phyloP scores from a whole-genome alignment of 2,888 invertebrate genomes.

The Diarsia brunnea region DNA sequence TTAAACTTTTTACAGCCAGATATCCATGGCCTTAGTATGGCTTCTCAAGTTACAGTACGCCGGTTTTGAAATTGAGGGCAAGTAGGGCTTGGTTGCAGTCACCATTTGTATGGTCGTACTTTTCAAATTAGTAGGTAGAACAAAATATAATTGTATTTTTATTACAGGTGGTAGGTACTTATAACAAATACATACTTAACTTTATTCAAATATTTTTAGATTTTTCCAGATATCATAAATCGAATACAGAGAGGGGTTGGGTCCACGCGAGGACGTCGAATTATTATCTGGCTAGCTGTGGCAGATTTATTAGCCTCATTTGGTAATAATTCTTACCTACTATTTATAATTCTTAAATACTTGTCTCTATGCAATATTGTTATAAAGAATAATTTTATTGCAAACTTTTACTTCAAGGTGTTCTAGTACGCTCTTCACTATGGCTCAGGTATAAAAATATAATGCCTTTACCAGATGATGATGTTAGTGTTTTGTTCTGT shows the following conservation, averaged over 20 bases:
- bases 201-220: constrained; percentile 83
- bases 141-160: not conserved
- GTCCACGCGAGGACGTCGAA: constrained; percentile 92
- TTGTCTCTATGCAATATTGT: not conserved
- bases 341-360: not conserved
- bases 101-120: not conserved
- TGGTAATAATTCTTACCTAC: constrained; percentile 89
- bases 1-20: not conserved
- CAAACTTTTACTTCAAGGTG: constrained; percentile 89
- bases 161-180: not conserved
- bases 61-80: constrained; percentile 39
- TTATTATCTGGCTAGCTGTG: constrained; percentile 94
- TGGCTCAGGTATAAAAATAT: constrained; percentile 93
- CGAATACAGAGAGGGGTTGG: constrained; percentile 88
- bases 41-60: constrained; percentile 54
- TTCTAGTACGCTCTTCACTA: constrained; percentile 92
- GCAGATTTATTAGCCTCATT: constrained; percentile 95
- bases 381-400: not conserved
- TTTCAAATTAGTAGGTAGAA: not conserved
- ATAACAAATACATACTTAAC: not conserved
- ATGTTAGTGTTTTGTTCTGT: constrained; percentile 93
- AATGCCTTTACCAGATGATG: constrained; percentile 92
- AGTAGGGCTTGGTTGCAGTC: constrained; percentile 11
- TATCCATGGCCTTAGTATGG: constrained; percentile 20
- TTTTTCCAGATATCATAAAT: constrained; percentile 91